phyloP scores from a whole-genome alignment of 2,888 invertebrate species.

The Dynastes grantii region DNA sequence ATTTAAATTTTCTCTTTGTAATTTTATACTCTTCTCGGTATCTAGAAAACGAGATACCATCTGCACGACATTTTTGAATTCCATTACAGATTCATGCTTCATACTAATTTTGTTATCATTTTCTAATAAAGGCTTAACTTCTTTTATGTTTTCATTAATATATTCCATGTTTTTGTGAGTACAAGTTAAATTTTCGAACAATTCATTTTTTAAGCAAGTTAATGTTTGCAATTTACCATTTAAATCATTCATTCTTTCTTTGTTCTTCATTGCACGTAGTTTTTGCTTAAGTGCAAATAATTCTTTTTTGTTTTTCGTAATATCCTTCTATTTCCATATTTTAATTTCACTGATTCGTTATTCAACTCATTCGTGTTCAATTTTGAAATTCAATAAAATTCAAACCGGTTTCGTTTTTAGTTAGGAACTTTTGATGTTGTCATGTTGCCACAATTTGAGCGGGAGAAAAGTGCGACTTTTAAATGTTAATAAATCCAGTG shows the following conservation, averaged over 20 bases:
- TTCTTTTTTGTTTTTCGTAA: conserved; percentile 39
- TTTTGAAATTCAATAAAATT: background rate
- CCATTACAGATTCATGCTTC: conserved; percentile 44
- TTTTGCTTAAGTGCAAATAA: conserved; percentile 26
- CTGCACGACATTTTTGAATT: conserved; percentile 39
- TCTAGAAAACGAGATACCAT: background rate
- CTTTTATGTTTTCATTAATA: conserved; percentile 17
- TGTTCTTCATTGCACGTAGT: conserved; percentile 32
- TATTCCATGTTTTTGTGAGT: conserved; percentile 18
- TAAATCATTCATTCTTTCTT: conserved; percentile 25
- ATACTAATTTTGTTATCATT: conserved; percentile 38
- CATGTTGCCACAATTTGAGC: too few relatives aligned
- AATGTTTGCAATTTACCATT: conserved; percentile 32
- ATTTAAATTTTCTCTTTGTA: conserved; percentile 23
- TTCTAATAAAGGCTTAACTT: conserved; percentile 26
- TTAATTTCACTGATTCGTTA: background rate
- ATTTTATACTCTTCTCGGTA: background rate
- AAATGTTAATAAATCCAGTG: too few relatives aligned
- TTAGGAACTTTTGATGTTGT: too few relatives aligned
- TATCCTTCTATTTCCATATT: conserved; percentile 41
- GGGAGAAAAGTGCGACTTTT: too few relatives aligned
- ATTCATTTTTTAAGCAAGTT: conserved; percentile 17
- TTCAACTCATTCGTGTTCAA: too few relatives aligned
- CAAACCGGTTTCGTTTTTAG: too few relatives aligned
- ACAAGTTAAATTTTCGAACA: background rate